Evolutionary conservation across 1,140 invertebrate species (phyloP), one percentile per base, ranked within the genome.

Genomic region (Eueides isabella): DNA sequence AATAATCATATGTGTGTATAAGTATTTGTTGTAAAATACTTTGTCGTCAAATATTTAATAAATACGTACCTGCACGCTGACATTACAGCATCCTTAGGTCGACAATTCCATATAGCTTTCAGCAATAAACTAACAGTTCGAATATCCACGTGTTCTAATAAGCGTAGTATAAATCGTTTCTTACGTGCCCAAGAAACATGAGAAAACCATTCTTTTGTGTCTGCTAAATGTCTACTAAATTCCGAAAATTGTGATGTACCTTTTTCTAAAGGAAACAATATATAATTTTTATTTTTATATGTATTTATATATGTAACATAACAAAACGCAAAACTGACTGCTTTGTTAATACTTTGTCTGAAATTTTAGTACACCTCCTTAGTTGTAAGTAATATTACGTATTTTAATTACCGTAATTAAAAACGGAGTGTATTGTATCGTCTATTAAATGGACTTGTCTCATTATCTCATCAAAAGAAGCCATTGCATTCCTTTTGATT

Each of bases 71-170:
- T 74, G 70, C 73, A 71, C 19, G 77, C 63, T 61, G 90, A 92
- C 61, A 83, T 66, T 0, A 91, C 78, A 6, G 89, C 83, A 74
- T 92, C 90, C 71, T 91, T 92, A 12, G 84, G 83, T 5, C 83
- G 78, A 72, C 86, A 89, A 61, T 87, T 90, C 90, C 90, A 92
- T 62, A 92, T 85, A 14, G 87, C 88, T 41, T 91, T 92, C 23
- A 92, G 76, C 1, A 92, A 44, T 12, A 89, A 71, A 2, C 88
- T 89, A 0, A 92, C 67, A 0, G 88, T 76, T 85, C 85, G 89
- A 23, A 84, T 77, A 61, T 4, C 75, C 74, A 0, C 90, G 75
- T n/a, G 83, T 7, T 86, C 77, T 29, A 92, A 35, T 11, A 92
- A 74, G 9, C 79, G 79, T 9, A 89, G n/a, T 6, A 91, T 7